Percentiles rank a stretch among this genome's conserved stretches.
Evolutionary conservation across 1,140 invertebrate species (phyloP).

Genomic region (Drosophila lini): DNA sequence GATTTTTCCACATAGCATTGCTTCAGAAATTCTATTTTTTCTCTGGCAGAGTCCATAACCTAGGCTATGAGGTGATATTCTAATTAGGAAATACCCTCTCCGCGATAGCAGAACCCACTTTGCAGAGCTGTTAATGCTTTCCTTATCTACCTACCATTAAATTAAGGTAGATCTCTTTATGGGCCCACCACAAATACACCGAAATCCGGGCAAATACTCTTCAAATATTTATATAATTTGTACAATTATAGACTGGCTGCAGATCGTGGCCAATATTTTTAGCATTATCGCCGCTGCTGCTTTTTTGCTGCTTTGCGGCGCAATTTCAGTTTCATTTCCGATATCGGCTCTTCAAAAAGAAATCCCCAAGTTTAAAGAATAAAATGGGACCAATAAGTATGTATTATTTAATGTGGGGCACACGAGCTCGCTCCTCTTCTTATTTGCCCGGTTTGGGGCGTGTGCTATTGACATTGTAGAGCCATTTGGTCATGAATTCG

Average conservation of each 20-base stretch:
- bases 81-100: constrained; percentile 12
- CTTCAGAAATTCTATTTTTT: constrained; percentile 11
- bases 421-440: constrained; percentile 29
- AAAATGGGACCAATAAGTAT: constrained; percentile 9
- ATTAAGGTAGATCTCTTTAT: constrained; percentile 59
- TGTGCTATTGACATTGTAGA: constrained; percentile 69
- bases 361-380: constrained; percentile 17
- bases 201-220: constrained; percentile 37
- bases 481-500: constrained; percentile 58
- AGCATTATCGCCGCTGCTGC: constrained; percentile 37
- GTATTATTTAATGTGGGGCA: constrained; percentile 52
- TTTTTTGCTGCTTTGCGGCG: constrained; percentile 49
- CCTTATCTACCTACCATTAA: constrained; percentile 54
- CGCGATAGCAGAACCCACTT: constrained; percentile 2
- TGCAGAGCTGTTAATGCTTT: constrained; percentile 20
- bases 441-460: constrained; percentile 31
- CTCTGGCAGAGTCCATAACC: constrained; percentile 6
- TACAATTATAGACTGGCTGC: constrained; percentile 69
- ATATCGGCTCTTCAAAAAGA: constrained; percentile 51
- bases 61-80: neutral
- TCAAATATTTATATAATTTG: constrained; percentile 76
- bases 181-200: constrained; percentile 15
- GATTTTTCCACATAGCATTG: constrained; percentile 12
- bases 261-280: constrained; percentile 66
- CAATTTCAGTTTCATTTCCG: constrained; percentile 68